Conservation (phyloP, 2,113 vertebrate species). For the Zosterops pallidus region DNA sequence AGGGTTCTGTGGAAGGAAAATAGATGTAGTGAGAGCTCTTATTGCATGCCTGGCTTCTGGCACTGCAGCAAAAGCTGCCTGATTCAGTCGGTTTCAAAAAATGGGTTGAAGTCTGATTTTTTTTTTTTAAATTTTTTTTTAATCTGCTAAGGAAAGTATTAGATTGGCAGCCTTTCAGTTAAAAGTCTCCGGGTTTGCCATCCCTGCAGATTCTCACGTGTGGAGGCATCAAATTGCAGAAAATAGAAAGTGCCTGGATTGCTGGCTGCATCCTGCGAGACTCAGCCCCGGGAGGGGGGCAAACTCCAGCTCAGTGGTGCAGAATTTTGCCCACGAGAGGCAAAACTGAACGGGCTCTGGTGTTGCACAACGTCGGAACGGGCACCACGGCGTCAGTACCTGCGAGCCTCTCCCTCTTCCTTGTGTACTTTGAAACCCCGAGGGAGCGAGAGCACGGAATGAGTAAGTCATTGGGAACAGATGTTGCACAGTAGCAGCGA, state of each 20-base stretch:
- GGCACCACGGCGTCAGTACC: neutral
- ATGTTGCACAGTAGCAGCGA: conserved; percentile 58
- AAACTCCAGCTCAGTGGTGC: neutral
- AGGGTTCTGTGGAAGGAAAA: conserved; percentile 27
- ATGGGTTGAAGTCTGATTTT: neutral
- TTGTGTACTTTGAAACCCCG: conserved; percentile 35
- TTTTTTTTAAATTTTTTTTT: neutral
- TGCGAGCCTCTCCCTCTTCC: conserved; percentile 35
- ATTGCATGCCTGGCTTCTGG: neutral
- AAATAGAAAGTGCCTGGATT: fast-evolving
- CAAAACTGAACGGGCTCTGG: neutral
- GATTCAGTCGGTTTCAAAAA: neutral
- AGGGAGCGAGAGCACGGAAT: neutral
- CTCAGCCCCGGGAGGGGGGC: neutral
- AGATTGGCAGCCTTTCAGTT: neutral
- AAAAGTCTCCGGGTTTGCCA: neutral
- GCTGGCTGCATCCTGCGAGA: neutral
- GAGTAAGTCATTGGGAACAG: conserved; percentile 18
- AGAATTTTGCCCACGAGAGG: neutral
- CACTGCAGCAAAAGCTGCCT: neutral
- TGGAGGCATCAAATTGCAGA: neutral
- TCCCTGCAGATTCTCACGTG: neutral
- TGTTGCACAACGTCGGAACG: neutral
- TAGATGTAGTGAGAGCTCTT: conserved; percentile 2
- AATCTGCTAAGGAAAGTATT: neutral